phyloP scores from a whole-genome alignment of 1,140 invertebrate species.

The Amphibalanus amphitrite region DNA sequence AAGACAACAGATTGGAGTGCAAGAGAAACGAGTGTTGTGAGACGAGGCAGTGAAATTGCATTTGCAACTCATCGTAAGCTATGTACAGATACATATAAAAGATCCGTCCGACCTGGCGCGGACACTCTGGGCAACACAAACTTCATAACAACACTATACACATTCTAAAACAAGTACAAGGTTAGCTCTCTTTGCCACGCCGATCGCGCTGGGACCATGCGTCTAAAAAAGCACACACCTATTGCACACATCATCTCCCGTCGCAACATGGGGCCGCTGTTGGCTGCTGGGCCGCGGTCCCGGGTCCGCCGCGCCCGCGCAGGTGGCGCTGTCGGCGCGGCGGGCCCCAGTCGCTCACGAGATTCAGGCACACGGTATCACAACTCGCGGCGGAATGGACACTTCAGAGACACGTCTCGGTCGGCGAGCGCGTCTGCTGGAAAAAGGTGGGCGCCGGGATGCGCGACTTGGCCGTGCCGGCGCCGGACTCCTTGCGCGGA shows the following conservation, averaged over 20 bases:
- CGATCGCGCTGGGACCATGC: too few species aligned
- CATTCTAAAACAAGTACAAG: background rate
- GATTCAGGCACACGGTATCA: background rate
- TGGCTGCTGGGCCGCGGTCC: background rate
- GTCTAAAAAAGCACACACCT: background rate
- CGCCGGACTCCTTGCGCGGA: constrained; percentile 14
- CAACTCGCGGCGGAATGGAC: background rate
- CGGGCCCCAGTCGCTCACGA: too few species aligned
- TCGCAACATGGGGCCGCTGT: background rate
- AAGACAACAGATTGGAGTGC: background rate
- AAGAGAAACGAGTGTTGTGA: too few species aligned
- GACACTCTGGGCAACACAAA: background rate
- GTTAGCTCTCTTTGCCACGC: background rate
- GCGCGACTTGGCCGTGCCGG: constrained; percentile 12
- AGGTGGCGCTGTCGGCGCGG: background rate
- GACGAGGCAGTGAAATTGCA: too few species aligned
- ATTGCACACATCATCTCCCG: background rate
- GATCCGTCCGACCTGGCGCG: too few species aligned
- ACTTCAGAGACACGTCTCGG: background rate
- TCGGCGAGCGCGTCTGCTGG: constrained; percentile 3
- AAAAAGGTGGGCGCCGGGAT: constrained; percentile 19
- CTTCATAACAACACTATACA: background rate
- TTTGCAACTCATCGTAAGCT: too few species aligned
- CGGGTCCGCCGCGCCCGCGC: too few species aligned
- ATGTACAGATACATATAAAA: too few species aligned